Percentiles rank a stretch among this genome's conserved stretches.
These are phyloP conservation scores for Brienomyrus brachyistius DNA, from an alignment of 2,113 vertebrate genomes.

Conservation along the genomic window DNA sequence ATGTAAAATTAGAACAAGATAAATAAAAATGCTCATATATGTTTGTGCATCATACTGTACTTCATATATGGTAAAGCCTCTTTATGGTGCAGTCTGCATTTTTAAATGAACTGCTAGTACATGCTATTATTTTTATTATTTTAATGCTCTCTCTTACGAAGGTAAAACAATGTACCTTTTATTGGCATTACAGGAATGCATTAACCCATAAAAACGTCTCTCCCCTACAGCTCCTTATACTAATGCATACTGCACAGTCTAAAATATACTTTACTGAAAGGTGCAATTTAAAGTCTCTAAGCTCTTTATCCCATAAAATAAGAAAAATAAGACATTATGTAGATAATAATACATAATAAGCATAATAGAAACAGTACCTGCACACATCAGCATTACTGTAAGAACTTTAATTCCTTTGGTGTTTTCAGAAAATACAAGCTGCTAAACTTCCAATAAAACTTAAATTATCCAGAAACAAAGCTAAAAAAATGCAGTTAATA, in stretches of 20 bases:
- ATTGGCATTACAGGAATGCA: not conserved
- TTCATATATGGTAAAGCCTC: not conserved
- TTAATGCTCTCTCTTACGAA: not conserved
- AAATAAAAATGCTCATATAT: not conserved
- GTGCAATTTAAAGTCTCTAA: not conserved
- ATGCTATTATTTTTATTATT: not conserved
- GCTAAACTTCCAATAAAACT: slow-evolving; percentile 30
- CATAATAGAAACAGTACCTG: not conserved
- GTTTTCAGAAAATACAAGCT: slow-evolving; percentile 41
- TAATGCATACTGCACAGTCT: not conserved
- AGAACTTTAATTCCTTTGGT: slow-evolving; percentile 64
- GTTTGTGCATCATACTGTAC: not conserved
- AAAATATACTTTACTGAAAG: not conserved
- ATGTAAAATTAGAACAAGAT: not conserved
- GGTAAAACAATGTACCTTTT: not conserved
- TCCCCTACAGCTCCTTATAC: not conserved
- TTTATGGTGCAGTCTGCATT: not conserved
- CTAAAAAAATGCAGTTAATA: slow-evolving; percentile 31
- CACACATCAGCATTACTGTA: slow-evolving; percentile 38
- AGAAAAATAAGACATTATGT: not conserved
- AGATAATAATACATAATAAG: not conserved
- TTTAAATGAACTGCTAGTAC: not conserved
- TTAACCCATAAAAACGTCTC: not conserved
- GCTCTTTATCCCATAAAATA: not conserved
- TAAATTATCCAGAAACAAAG: slow-evolving; percentile 23